These are phyloP conservation scores for Cheilosia vulpina DNA, from an alignment of 2,888 invertebrate genomes.

Conservation along the genomic window DNA sequence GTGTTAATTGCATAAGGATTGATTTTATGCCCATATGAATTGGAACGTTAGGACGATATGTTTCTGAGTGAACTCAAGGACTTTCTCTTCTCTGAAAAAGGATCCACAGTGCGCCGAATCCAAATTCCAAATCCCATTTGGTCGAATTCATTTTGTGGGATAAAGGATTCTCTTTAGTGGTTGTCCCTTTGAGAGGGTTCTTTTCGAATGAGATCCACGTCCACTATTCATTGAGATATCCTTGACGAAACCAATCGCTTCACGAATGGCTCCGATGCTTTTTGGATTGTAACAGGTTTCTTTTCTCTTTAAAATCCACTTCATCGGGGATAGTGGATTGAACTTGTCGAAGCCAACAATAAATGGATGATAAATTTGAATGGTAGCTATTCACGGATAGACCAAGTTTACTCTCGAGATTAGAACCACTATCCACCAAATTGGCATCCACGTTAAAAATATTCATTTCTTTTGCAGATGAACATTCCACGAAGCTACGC, in stretches of 20 bases:
- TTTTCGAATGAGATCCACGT: not conserved
- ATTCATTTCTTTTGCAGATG: too few species aligned
- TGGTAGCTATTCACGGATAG: not conserved
- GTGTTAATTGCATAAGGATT: conserved; percentile 74
- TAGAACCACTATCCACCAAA: too few species aligned
- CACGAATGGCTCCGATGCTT: not conserved
- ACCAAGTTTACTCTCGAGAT: too few species aligned
- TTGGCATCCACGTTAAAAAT: too few species aligned
- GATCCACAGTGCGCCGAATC: conserved; percentile 40
- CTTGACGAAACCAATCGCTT: not conserved
- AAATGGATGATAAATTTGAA: not conserved
- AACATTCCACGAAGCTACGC: not conserved
- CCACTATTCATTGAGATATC: conserved; percentile 2
- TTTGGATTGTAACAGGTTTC: not conserved
- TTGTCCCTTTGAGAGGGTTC: not conserved
- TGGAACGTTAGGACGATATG: conserved; percentile 49
- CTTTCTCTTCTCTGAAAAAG: conserved; percentile 12
- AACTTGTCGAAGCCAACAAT: not conserved
- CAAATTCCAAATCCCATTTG: not conserved
- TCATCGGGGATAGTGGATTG: not conserved
- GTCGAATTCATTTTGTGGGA: conserved; percentile 39
- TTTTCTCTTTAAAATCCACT: conserved; percentile 35
- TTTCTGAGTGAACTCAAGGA: conserved; percentile 38
- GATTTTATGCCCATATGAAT: conserved; percentile 73
- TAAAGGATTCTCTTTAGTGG: not conserved